A percentile compares a stretch with the other conserved stretches of the same genome.
Conservation (phyloP, 2,888 invertebrate species). For the Matsumyia berberina region DNA sequence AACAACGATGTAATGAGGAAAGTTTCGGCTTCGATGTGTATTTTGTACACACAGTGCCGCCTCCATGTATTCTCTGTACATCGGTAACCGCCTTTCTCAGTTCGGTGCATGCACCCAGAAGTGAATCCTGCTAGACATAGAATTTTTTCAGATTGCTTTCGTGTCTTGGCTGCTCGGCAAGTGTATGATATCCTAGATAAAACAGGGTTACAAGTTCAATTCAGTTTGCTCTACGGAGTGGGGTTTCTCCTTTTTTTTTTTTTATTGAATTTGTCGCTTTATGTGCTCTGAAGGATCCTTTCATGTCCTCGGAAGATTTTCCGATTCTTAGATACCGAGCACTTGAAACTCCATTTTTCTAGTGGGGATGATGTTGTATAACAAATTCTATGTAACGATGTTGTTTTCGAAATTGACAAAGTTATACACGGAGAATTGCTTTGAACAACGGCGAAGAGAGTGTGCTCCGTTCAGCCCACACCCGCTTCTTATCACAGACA, state of each 20-base stretch:
- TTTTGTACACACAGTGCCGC: conserved; percentile 16
- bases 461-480: conserved; percentile 3
- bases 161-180: not conserved
- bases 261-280: conserved; percentile 11
- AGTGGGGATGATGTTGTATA: conserved; percentile 1
- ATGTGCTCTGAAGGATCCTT: conserved; percentile 15
- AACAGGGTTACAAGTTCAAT: conserved; percentile 22
- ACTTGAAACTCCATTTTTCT: conserved; percentile 15
- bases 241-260: conserved; percentile 4
- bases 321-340: conserved; percentile 17
- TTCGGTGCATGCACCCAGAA: conserved; percentile 19
- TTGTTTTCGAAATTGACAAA: conserved; percentile 18
- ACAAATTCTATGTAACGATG: not conserved
- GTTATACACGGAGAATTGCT: conserved; percentile 14
- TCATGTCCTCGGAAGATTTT: conserved; percentile 23
- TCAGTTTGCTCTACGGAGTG: not conserved
- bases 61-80: conserved; percentile 11
- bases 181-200: conserved; percentile 2
- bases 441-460: conserved; percentile 12
- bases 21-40: conserved; percentile 30
- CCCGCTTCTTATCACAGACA: not conserved
- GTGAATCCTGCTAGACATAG: conserved; percentile 1
- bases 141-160: conserved; percentile 12
- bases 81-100: conserved; percentile 18
- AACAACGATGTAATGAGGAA: conserved; percentile 36